Conservation (phyloP, 2,888 invertebrate genomes). For the Zootermopsis nevadensis region DNA sequence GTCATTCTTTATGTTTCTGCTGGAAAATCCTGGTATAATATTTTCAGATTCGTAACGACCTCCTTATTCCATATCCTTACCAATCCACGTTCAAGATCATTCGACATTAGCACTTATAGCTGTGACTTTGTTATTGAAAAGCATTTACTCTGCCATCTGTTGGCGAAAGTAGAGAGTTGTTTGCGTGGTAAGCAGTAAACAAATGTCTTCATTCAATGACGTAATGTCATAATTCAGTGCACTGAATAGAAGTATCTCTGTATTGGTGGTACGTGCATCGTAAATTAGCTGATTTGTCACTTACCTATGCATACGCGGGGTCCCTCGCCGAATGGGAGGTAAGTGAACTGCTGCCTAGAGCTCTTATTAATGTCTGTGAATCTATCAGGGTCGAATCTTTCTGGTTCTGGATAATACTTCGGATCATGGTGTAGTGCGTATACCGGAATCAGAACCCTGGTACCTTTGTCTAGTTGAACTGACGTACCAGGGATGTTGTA, state of each 20-base stretch:
- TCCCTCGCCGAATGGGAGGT: conserved; percentile 24
- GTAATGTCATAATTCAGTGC: background rate
- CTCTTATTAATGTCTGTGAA: conserved; percentile 6
- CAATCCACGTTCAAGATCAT: no score
- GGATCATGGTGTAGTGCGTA: conserved; percentile 23
- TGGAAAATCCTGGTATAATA: no score
- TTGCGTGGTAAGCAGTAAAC: background rate
- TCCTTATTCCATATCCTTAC: no score
- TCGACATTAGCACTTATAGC: no score
- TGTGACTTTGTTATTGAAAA: no score
- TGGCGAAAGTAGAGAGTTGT: background rate
- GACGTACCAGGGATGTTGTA: conserved; percentile 15
- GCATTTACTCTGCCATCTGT: background rate
- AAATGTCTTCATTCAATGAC: background rate
- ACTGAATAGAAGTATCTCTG: no score
- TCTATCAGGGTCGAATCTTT: conserved; percentile 12
- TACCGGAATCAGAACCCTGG: conserved; percentile 20
- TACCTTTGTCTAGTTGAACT: background rate
- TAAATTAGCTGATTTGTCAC: background rate
- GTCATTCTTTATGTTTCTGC: no score
- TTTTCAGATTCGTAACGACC: no score
- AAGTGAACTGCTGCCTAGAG: conserved; percentile 14
- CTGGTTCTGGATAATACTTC: conserved; percentile 6
- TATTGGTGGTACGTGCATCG: background rate
- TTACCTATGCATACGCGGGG: conserved; percentile 13